phyloP scores from a whole-genome alignment of 2,797 vertebrate species.

The Erpetoichthys calabaricus region DNA sequence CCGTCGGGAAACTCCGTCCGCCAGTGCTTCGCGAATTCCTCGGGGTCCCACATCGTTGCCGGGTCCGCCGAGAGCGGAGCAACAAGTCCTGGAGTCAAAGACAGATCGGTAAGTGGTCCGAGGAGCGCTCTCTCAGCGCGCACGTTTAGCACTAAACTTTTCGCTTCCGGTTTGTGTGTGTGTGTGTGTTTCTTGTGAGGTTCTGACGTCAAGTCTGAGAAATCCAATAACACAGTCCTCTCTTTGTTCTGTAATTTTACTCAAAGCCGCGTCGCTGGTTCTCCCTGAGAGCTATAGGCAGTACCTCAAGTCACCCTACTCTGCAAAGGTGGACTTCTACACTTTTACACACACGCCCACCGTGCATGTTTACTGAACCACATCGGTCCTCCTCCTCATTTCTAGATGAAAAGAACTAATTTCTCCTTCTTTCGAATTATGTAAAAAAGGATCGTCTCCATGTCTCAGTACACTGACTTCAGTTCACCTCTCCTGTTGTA shows the following conservation, averaged over 20 bases:
- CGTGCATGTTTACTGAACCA: no score
- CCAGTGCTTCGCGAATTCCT: conserved; percentile 79
- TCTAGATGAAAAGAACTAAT: no score
- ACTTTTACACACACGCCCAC: no score
- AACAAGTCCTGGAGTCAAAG: no score
- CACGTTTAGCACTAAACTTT: conserved; percentile 21
- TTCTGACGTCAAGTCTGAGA: conserved; percentile 18
- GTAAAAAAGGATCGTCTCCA: no score
- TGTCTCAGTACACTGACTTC: no score
- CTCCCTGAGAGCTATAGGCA: no score
- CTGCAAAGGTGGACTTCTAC: no score
- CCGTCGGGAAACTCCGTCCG: conserved; percentile 74
- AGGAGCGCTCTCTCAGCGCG: background rate
- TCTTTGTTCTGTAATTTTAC: background rate
- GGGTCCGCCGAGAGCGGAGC: background rate
- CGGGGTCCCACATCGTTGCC: conserved; percentile 64
- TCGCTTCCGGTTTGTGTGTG: conserved; percentile 24
- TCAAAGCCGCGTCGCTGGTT: background rate
- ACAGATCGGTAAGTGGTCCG: background rate
- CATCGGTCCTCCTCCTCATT: no score
- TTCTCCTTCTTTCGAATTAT: no score
- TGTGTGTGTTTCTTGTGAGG: conserved; percentile 9
- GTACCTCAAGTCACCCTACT: no score
- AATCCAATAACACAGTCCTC: conserved; percentile 20
- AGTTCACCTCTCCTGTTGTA: no score